Percentiles rank a stretch among this genome's conserved stretches.
These are phyloP conservation scores for Ochlodes sylvanus DNA, from an alignment of 2,888 invertebrate species.

Conservation along the genomic window DNA sequence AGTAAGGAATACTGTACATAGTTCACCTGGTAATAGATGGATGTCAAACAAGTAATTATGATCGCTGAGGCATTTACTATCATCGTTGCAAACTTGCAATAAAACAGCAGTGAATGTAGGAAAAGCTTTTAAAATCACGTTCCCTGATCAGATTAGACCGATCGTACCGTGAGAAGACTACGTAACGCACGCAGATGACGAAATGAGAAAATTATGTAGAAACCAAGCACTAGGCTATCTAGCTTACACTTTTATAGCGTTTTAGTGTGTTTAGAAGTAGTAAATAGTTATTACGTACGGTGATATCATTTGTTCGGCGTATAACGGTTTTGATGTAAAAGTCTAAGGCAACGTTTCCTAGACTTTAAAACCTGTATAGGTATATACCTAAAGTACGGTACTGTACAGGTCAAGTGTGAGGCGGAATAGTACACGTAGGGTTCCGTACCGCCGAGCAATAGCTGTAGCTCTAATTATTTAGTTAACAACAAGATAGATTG, in stretches of 20 bases:
- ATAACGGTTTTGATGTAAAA: neutral
- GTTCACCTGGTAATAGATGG: too few relatives aligned
- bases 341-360: too few relatives aligned
- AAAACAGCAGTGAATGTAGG: slow-evolving; percentile 10
- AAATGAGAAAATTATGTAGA: slow-evolving; percentile 27
- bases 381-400: too few relatives aligned
- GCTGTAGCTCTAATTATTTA: too few relatives aligned
- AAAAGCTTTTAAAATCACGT: slow-evolving; percentile 26
- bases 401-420: too few relatives aligned
- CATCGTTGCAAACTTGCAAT: neutral
- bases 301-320: slow-evolving; percentile 13
- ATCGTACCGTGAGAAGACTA: slow-evolving; percentile 18
- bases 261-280: slow-evolving; percentile 12
- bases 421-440: too few relatives aligned
- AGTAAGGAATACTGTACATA: too few relatives aligned
- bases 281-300: slow-evolving; percentile 1
- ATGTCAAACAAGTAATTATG: neutral
- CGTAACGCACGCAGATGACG: slow-evolving; percentile 21
- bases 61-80: neutral
- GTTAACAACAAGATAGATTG: too few relatives aligned
- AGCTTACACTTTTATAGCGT: slow-evolving; percentile 17
- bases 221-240: neutral
- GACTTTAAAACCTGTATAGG: too few relatives aligned
- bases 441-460: too few relatives aligned
- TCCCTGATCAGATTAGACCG: slow-evolving; percentile 16